Evolutionary conservation across 2,888 invertebrate species (phyloP).

Genomic region (Cheilosia soror): DNA sequence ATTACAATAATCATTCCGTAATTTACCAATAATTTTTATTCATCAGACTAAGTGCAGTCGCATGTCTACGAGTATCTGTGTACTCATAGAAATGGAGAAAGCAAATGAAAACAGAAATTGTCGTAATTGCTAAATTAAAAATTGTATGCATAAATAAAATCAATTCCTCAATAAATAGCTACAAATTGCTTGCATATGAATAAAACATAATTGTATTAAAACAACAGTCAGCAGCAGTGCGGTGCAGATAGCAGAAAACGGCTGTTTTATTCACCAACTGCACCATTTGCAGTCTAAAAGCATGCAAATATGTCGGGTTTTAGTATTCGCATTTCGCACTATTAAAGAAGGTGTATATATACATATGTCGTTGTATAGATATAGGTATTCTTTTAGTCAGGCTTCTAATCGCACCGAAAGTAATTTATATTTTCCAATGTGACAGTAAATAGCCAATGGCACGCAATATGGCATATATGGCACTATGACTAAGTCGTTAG

Average conservation of each 20-base stretch:
- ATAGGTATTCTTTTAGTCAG: constrained; percentile 13
- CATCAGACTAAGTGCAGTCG: too few relatives aligned
- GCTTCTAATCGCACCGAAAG: constrained; percentile 46
- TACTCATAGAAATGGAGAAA: too few relatives aligned
- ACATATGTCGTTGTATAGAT: not conserved
- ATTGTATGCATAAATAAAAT: not conserved
- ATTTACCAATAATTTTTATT: too few relatives aligned
- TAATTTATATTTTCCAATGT: constrained; percentile 39
- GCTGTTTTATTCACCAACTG: not conserved
- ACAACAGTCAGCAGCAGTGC: constrained; percentile 9
- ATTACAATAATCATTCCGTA: too few relatives aligned
- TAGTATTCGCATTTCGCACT: not conserved
- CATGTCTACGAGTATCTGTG: too few relatives aligned
- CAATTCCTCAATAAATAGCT: constrained; percentile 19
- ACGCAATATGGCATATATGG: constrained; percentile 52
- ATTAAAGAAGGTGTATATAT: constrained; percentile 8
- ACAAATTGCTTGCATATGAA: constrained; percentile 43
- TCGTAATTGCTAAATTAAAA: too few relatives aligned
- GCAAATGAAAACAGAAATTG: too few relatives aligned
- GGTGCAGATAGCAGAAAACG: not conserved
- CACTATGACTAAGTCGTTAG: not conserved
- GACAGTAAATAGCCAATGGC: constrained; percentile 45
- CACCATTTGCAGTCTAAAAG: not conserved
- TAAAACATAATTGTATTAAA: constrained; percentile 41
- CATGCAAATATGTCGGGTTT: constrained; percentile 23